These are phyloP conservation scores for Gallinago undulata DNA, from an alignment of 2,113 vertebrate species.

Conservation along the genomic window DNA sequence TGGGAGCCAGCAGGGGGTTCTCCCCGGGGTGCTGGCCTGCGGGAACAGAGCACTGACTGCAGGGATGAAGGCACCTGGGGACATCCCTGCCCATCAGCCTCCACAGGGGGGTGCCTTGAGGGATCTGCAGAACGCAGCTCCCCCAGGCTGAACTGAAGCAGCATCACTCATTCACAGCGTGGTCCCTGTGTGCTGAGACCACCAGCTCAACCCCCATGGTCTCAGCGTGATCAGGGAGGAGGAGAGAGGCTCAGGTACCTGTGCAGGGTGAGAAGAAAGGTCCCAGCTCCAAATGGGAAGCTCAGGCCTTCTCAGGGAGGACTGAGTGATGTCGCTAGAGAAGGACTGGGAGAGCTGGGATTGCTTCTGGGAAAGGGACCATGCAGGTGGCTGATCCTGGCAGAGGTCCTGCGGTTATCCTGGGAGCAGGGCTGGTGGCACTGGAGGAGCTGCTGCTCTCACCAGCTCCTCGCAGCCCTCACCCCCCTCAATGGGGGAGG, in stretches of 20 bases:
- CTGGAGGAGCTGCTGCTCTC: not conserved
- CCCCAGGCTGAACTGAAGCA: not conserved
- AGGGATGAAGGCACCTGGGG: not conserved
- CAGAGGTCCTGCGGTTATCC: not conserved
- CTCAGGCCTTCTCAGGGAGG: not conserved
- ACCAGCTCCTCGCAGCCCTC: not conserved
- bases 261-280: rapidly evolving
- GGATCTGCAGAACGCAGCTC: not conserved
- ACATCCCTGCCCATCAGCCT: not conserved
- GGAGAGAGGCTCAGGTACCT: not conserved
- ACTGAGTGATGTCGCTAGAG: not conserved
- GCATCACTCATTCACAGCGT: not conserved
- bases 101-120: not conserved
- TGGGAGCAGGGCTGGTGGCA: not conserved
- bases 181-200: not conserved
- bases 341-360: not conserved
- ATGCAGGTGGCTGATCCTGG: rapidly evolving
- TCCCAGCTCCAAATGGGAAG: not conserved
- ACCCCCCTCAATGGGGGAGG: not conserved
- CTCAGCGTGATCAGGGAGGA: not conserved
- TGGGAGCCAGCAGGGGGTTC: rapidly evolving
- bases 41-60: not conserved
- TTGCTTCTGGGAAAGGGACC: not conserved
- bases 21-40: not conserved
- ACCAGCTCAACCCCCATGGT: not conserved